A percentile compares a stretch with the other conserved stretches of the same genome.
Evolutionary conservation across 2,113 vertebrate species (phyloP).

Genomic region (Ceyx cyanopectus): DNA sequence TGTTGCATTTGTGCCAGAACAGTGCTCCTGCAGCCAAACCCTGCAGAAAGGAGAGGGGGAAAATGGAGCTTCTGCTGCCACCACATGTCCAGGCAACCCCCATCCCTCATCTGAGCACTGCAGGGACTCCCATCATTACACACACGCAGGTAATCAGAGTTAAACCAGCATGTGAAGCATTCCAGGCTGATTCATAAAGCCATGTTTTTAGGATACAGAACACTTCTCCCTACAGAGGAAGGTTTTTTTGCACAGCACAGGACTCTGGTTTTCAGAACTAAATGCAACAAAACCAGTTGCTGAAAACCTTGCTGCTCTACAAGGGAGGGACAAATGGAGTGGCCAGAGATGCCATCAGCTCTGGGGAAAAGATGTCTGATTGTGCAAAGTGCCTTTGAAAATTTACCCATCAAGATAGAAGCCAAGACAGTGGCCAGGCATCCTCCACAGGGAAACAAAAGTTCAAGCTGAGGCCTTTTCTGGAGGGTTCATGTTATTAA

Average conservation of each 20-base stretch:
- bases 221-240: background rate
- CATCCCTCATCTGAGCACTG: accelerated
- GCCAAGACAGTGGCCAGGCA: background rate
- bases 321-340: background rate
- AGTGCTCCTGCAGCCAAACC: background rate
- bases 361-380: background rate
- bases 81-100: accelerated
- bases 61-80: background rate
- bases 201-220: background rate
- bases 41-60: too few relatives aligned
- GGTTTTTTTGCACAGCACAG: accelerated
- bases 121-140: too few relatives aligned
- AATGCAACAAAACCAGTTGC: background rate
- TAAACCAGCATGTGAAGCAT: background rate
- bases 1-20: background rate
- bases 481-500: background rate
- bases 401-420: background rate
- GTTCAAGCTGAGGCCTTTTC: background rate
- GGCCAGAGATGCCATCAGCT: background rate
- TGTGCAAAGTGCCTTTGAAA: background rate
- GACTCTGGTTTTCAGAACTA: background rate
- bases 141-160: background rate
- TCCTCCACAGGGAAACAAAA: background rate
- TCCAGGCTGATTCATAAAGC: background rate
- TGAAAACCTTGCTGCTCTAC: background rate